phyloP scores from a whole-genome alignment of 1,140 invertebrate genomes.

The Chionoecetes opilio region DNA sequence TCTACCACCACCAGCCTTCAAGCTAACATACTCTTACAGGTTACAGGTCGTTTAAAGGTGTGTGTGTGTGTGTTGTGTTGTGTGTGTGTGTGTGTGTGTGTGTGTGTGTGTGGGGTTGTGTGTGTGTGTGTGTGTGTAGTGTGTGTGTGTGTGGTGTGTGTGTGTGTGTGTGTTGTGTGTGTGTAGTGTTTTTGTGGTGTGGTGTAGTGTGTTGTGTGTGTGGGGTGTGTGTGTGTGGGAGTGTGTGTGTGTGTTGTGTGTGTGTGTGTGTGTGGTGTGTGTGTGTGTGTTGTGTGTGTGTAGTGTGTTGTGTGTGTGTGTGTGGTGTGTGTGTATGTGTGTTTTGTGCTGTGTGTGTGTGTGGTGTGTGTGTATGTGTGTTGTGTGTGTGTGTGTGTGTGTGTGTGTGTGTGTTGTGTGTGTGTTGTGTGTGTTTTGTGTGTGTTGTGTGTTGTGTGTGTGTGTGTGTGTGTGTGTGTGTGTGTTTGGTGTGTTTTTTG shows the following conservation, averaged over 20 bases:
- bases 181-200: no score
- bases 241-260: constrained; percentile 59
- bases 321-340: constrained; percentile 61
- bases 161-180: no score
- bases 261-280: not conserved
- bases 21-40: not conserved
- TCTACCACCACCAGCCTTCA: not conserved
- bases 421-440: no score
- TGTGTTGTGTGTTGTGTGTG: constrained; percentile 55
- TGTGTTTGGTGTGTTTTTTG: constrained; percentile 35
- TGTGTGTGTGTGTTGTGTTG: not conserved
- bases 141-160: not conserved
- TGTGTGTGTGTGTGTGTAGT: not conserved
- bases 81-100: not conserved
- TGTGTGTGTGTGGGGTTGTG: not conserved
- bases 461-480: constrained; percentile 62
- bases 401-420: no score
- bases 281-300: no score
- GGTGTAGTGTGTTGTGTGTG: constrained; percentile 41
- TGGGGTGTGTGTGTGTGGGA: constrained; percentile 62
- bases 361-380: constrained; percentile 34
- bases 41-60: constrained; percentile 17
- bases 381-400: no score
- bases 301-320: constrained; percentile 6
- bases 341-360: constrained; percentile 63